Percentiles rank a stretch among this genome's conserved stretches.
Evolutionary conservation across 2,113 vertebrate genomes (phyloP).

Genomic region (Acanthochromis polyacanthus): DNA sequence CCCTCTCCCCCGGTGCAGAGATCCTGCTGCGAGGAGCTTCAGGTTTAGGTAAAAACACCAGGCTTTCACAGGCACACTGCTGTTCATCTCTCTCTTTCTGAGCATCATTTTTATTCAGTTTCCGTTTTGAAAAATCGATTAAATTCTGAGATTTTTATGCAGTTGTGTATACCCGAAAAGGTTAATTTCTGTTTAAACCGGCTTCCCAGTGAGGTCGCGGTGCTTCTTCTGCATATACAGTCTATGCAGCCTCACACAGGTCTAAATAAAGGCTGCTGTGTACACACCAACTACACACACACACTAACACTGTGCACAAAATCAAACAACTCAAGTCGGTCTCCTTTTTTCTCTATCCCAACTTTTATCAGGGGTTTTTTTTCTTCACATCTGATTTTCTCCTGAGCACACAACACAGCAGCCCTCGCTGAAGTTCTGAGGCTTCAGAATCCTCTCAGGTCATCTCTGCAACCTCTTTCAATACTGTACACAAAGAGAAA

Average conservation of each 20-base stretch:
- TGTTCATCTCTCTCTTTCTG: background rate
- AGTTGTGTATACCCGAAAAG: background rate
- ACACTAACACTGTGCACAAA: background rate
- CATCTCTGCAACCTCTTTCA: slow-evolving; percentile 1
- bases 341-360: slow-evolving; percentile 10
- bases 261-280: background rate
- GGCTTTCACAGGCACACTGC: background rate
- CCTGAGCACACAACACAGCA: slow-evolving; percentile 25
- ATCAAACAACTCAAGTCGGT: background rate
- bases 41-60: slow-evolving; percentile 32
- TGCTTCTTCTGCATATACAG: background rate
- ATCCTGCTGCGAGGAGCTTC: slow-evolving; percentile 48
- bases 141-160: background rate
- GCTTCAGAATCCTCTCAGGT: slow-evolving; percentile 40
- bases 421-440: slow-evolving; percentile 31
- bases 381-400: slow-evolving; percentile 39
- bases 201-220: background rate
- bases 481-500: slow-evolving; percentile 2
- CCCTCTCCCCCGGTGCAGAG: slow-evolving; percentile 30
- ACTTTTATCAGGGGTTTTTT: slow-evolving; percentile 17
- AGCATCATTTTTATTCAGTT: background rate
- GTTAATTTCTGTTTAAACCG: background rate
- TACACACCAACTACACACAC: background rate
- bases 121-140: background rate
- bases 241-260: background rate